Evolutionary conservation across 2,888 invertebrate species (phyloP).

Genomic region (Pelosia muscerda): DNA sequence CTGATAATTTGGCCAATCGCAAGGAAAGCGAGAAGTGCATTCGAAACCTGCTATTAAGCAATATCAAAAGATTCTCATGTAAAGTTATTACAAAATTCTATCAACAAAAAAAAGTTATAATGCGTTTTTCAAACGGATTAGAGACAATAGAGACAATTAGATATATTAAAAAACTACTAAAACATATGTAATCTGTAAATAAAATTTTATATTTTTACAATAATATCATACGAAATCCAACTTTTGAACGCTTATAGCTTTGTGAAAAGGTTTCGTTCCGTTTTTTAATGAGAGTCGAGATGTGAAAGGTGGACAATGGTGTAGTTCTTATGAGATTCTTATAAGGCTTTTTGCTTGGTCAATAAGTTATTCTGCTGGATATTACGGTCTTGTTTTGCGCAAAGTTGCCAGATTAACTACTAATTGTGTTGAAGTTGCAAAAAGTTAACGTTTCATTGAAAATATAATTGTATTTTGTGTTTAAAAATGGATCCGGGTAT

Average conservation of each 20-base stretch:
- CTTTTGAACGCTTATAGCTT: constrained; percentile 30
- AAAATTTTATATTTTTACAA: neutral
- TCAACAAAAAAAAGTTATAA: neutral
- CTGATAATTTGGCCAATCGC: constrained; percentile 49
- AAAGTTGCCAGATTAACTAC: constrained; percentile 47
- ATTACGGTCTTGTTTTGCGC: constrained; percentile 53
- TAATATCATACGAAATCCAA: neutral
- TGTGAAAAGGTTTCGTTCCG: constrained; percentile 32
- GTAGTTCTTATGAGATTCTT: constrained; percentile 55
- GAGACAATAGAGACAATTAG: too few species aligned
- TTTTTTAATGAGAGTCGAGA: constrained; percentile 21
- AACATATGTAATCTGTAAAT: neutral
- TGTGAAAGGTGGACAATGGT: constrained; percentile 70
- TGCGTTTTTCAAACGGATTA: neutral
- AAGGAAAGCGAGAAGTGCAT: constrained; percentile 24
- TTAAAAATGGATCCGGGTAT: constrained; percentile 91
- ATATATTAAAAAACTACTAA: neutral
- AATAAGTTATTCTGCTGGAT: constrained; percentile 57
- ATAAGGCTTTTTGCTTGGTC: constrained; percentile 68
- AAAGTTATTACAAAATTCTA: neutral
- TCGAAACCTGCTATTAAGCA: constrained; percentile 31
- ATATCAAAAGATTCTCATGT: neutral
- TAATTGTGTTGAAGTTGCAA: constrained; percentile 37
- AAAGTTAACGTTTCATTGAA: constrained; percentile 64
- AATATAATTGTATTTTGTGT: constrained; percentile 54